Evolutionary conservation across 30 jellyfish, hydroid and myxozoan genomes (phyloP).

Genomic region (Hydractinia echinata): DNA sequence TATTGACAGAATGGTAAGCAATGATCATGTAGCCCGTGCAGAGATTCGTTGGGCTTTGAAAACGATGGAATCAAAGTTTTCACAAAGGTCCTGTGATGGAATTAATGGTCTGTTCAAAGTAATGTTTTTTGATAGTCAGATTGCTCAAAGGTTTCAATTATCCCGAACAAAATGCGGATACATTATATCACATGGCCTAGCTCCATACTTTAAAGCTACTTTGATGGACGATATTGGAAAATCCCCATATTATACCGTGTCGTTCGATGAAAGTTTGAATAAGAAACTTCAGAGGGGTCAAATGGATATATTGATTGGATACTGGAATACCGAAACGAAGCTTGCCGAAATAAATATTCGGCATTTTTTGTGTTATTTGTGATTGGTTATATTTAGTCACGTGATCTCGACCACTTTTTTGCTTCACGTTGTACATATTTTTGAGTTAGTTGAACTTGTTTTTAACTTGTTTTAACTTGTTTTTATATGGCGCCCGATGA

Average conservation of each 20-base stretch:
- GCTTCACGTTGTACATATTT: too few relatives aligned
- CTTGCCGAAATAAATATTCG: too few relatives aligned
- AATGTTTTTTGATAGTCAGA: neutral
- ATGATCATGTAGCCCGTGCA: neutral
- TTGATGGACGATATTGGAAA: neutral
- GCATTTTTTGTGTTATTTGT: too few relatives aligned
- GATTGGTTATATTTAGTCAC: too few relatives aligned
- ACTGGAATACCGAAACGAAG: neutral
- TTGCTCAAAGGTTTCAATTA: neutral
- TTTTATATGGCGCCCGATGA: too few relatives aligned
- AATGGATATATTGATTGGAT: constrained; percentile 2
- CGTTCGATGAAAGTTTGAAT: neutral
- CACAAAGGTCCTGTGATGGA: constrained; percentile 1
- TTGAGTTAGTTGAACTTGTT: too few relatives aligned
- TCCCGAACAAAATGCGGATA: constrained; percentile 5
- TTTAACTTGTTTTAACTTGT: too few relatives aligned
- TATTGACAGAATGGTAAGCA: neutral
- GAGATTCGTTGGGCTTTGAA: constrained; percentile 1
- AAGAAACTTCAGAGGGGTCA: neutral
- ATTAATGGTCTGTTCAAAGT: neutral
- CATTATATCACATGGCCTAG: constrained; percentile 7
- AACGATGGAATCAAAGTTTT: neutral
- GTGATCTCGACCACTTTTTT: too few relatives aligned
- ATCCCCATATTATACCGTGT: neutral
- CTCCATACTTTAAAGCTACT: neutral